Evolutionary conservation across 2,797 vertebrate genomes (phyloP), one percentile per base, ranked within the genome.

Genomic region (Adrianichthys oophorus): DNA sequence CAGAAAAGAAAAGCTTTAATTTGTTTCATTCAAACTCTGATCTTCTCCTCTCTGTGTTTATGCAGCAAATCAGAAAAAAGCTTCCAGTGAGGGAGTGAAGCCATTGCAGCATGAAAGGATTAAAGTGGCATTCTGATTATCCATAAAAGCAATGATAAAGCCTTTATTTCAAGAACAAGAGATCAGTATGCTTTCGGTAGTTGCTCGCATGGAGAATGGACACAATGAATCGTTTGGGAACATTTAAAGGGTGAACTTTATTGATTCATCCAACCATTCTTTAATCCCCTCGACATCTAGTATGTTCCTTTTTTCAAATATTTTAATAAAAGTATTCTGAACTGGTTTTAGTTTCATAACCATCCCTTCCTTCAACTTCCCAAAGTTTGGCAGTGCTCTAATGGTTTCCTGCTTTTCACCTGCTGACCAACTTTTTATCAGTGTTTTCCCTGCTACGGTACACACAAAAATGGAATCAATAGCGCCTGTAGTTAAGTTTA

Each of bases 81-180:
- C 77, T 65, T 68, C 66, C 65, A 74, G 56, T 7, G 54, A 82
- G 63, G 74, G 65, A 55, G 42, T 42, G 48, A 65, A 81, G 43
- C 54, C 70, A 65, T 62, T 72, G 70, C 73, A 58, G 54, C 54
- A 72, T 75, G 69, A 77, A 80, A 81, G 76, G 72, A 74, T 74
- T 87, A 76, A 70, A 74, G 68, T 58, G 50, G 68, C 71, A 82
- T 81, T 83, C 59, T 83, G 72, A 87, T 87, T 62, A 80, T 83
- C 54, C 84, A 56, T 63, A 72, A 78, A 60, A 48, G 67, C 56
- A 78, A 59, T 46, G 67, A 87, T 83, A 71, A 62, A 65, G 72
- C 65, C 54, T 73, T 63, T 72, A 72, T 84, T 82, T 71, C 58
- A 70, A 62, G 77, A 72, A 76, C 78, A 78, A 77, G 68, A 76